Evolutionary conservation across 2,113 vertebrate species (phyloP).

Genomic region (Chunga burmeisteri): DNA sequence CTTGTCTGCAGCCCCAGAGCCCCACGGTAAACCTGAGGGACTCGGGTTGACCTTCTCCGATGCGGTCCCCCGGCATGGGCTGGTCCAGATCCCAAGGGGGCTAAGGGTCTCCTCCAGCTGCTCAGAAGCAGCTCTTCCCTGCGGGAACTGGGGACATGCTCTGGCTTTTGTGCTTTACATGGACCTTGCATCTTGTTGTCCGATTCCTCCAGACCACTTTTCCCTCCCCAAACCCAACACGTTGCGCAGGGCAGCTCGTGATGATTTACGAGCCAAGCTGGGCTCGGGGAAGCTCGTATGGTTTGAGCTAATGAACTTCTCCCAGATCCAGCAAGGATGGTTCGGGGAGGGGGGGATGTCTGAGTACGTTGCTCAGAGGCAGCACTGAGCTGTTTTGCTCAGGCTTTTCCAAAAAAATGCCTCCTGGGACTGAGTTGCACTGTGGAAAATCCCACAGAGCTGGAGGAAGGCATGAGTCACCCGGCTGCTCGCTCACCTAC

Average conservation of each 20-base stretch:
- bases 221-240: background rate
- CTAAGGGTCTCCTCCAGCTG: background rate
- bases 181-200: fast-evolving
- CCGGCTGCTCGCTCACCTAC: fast-evolving
- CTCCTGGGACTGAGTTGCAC: fast-evolving
- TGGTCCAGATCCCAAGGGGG: fast-evolving
- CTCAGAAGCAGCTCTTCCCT: background rate
- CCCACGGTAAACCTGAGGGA: fast-evolving
- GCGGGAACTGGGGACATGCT: fast-evolving
- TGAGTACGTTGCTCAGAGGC: fast-evolving
- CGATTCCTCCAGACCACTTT: background rate
- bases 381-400: background rate
- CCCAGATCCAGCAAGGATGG: fast-evolving
- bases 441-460: background rate
- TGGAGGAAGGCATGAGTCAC: background rate
- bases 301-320: too few species aligned
- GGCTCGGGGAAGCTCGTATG: fast-evolving
- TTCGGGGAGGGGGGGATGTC: fast-evolving
- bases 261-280: fast-evolving
- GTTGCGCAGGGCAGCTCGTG: background rate
- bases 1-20: background rate
- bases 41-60: fast-evolving
- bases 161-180: background rate
- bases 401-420: background rate
- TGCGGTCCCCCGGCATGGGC: fast-evolving